A percentile compares a stretch with the other conserved stretches of the same genome.
Conservation (phyloP, 1,140 invertebrate genomes). For the Drosophila persimilis region DNA sequence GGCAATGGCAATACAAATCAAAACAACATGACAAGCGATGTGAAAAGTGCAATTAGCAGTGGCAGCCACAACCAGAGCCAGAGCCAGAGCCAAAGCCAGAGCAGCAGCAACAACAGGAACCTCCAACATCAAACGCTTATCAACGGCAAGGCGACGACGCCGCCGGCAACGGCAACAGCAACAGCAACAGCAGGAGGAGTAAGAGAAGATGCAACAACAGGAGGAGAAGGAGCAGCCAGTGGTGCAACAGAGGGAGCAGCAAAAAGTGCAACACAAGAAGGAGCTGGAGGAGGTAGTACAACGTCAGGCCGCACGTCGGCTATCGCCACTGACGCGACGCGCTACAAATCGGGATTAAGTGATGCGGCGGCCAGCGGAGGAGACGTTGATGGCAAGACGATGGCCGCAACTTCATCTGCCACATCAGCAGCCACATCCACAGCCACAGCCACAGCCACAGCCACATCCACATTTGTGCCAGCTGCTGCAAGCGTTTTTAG, state of each 20-base stretch:
- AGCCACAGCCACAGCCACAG: conserved; percentile 16
- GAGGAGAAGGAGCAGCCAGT: not conserved
- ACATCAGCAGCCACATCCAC: conserved; percentile 2
- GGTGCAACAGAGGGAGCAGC: conserved; percentile 26
- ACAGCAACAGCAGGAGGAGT: conserved; percentile 9
- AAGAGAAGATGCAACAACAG: conserved; percentile 13
- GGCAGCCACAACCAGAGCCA: conserved; percentile 39
- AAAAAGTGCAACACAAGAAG: conserved; percentile 7
- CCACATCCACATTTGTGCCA: conserved; percentile 18
- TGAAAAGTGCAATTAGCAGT: conserved; percentile 78
- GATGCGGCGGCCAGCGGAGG: conserved; percentile 63
- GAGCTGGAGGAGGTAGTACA: conserved; percentile 3
- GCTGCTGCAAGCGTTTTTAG: conserved; percentile 62
- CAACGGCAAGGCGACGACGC: conserved; percentile 59
- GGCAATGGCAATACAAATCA: conserved; percentile 78
- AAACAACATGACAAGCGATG: conserved; percentile 81
- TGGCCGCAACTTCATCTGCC: conserved; percentile 30
- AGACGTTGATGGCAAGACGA: conserved; percentile 62
- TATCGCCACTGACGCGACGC: conserved; percentile 74
- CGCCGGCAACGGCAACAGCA: conserved; percentile 36
- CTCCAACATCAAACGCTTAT: conserved; percentile 64
- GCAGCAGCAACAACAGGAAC: conserved; percentile 28
- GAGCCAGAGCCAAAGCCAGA: conserved; percentile 34
- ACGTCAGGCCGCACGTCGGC: conserved; percentile 60
- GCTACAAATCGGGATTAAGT: conserved; percentile 82